A percentile compares a stretch with the other conserved stretches of the same genome.
Conservation (phyloP, 1,140 invertebrate genomes). For the Meloidogyne floridensis region DNA sequence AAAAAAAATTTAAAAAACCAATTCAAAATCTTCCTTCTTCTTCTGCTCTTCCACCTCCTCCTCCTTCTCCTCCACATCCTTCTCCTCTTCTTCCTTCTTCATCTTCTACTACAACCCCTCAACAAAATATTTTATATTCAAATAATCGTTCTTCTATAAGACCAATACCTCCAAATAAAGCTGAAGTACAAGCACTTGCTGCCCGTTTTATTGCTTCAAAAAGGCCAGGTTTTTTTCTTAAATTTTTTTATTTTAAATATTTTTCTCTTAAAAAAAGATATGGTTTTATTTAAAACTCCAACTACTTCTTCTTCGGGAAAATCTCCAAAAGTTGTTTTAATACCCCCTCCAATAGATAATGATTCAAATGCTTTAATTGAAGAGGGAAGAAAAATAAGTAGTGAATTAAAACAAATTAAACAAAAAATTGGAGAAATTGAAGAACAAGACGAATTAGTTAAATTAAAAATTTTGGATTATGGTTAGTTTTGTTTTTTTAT, state of each 20-base stretch:
- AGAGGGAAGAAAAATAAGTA: not conserved
- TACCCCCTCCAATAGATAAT: not conserved
- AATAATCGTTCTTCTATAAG: not conserved
- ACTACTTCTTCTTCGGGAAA: too few relatives aligned
- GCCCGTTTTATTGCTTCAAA: not conserved
- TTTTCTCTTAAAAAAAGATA: not conserved
- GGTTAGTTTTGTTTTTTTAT: not conserved
- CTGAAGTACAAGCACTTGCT: not conserved
- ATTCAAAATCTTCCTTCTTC: not conserved
- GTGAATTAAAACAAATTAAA: not conserved
- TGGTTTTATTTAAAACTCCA: not conserved
- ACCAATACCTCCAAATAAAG: not conserved
- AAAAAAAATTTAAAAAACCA: not conserved
- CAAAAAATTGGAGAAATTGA: slow-evolving; percentile 15
- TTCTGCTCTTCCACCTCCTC: too few relatives aligned
- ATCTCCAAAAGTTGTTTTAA: not conserved
- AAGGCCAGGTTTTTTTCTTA: not conserved
- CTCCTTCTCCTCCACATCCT: too few relatives aligned
- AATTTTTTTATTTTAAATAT: not conserved
- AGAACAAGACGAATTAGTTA: slow-evolving; percentile 10
- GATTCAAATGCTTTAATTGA: not conserved
- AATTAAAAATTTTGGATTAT: slow-evolving; percentile 6
- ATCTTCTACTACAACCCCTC: not conserved
- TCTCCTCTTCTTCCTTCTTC: not conserved
- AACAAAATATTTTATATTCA: not conserved